Base-by-base conservation (phyloP, 1,140 invertebrate species). In the Drusus annulatus region DNA sequence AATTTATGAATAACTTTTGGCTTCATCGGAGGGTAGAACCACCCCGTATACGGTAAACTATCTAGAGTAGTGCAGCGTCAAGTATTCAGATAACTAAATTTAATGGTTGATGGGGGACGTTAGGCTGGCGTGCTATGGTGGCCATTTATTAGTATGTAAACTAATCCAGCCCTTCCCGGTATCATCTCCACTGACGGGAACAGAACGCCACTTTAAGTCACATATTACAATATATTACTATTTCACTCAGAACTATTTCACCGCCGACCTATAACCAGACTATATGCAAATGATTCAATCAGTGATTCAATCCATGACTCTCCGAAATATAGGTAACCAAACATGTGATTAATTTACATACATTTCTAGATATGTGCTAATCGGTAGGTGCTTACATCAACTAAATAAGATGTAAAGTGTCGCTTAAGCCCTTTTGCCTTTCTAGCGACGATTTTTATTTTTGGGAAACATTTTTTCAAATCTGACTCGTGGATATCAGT, bases 211-310 rank as follows among this genome's bases (percentile, higher is more conserved):
- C 54, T 56, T 56, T 21, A n/a, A n/a, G n/a, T 21, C 5, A 17
- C 56, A 21, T 23, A 23, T 13, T 45, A 45, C 13, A 45, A 45
- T 60, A 60, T 60, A 60, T 60, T 60, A 21, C 56, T 45, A 10
- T 1, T 45, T 60, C 56, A 7, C 17, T 23, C 19, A 19, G 2
- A 60, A 45, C 36, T 60, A 60, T 60, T 65, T 31, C 23, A 2
- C 16, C 10, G 2, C 62, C 16, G 28, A 65, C 13, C 36, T 65
- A 65, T 65, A 65, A 25, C 62, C 16, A 28, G 21, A 23, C 15
- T 15, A n/a, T 65, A 65, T 65, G 62, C 62, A 28, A 65, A 65
- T 65, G 62, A 16, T 65, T 25, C 23, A 65, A 65, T 65, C 62
- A 65, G 62, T 28, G 36, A n/a, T n/a, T 65, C 31, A 65, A 31